These are phyloP conservation scores for Noturus placidus DNA, from an alignment of 2,113 vertebrate genomes.

Conservation along the genomic window DNA sequence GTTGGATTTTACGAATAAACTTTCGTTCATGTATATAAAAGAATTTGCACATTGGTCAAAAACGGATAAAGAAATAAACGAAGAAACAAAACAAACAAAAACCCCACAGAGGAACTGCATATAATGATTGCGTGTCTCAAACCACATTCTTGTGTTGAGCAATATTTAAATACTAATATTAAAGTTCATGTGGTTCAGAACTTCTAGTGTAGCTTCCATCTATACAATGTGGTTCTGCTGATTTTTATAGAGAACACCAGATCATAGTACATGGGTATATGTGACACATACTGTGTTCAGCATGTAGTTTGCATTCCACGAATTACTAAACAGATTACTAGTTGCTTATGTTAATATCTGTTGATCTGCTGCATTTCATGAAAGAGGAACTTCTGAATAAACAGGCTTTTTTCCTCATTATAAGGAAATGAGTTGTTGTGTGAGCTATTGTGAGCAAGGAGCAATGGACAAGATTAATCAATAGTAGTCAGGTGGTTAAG, in stretches of 20 bases:
- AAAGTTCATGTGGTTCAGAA: neutral
- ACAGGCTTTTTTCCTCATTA: neutral
- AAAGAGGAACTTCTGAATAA: neutral
- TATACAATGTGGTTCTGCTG: neutral
- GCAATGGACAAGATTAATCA: neutral
- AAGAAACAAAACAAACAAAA: neutral
- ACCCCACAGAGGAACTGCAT: neutral
- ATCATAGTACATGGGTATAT: neutral
- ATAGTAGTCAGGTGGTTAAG: neutral
- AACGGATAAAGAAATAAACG: neutral
- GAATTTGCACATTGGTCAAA: neutral
- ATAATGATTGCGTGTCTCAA: neutral
- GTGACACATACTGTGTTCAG: neutral
- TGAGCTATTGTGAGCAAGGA: neutral
- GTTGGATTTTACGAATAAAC: slow-evolving; percentile 6
- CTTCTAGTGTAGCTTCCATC: neutral
- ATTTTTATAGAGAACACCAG: neutral
- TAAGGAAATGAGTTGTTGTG: neutral
- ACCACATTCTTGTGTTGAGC: neutral
- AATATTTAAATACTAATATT: neutral
- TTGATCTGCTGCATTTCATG: neutral
- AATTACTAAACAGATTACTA: neutral
- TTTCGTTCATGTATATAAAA: neutral
- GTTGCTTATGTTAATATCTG: neutral
- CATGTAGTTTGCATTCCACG: neutral